These are phyloP conservation scores for Cynopterus sphinx DNA, from an alignment of 2,797 vertebrate species.

Conservation along the genomic window DNA sequence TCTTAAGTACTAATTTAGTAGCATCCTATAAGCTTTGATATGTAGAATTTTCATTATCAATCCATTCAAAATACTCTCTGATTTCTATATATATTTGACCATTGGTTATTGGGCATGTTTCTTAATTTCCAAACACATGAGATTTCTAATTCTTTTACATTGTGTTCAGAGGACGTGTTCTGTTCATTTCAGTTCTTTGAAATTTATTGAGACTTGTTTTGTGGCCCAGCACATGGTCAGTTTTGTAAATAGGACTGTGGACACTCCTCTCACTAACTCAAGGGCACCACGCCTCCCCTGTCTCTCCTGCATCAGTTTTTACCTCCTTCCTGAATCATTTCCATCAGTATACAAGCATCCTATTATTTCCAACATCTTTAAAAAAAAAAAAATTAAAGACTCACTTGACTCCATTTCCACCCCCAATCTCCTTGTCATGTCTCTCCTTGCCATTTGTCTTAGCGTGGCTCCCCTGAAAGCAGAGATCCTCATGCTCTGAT, in stretches of 20 bases:
- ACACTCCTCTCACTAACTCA: neutral
- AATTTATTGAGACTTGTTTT: neutral
- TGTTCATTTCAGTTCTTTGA: neutral
- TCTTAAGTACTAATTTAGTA: neutral
- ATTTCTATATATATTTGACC: neutral
- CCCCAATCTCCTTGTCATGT: neutral
- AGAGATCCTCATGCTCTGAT: neutral
- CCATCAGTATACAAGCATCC: neutral
- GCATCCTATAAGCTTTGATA: neutral
- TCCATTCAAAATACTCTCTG: constrained; percentile 6
- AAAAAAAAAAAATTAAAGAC: neutral
- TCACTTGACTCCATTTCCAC: neutral
- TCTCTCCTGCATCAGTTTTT: neutral
- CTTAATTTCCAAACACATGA: neutral
- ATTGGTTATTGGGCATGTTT: neutral
- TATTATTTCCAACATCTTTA: neutral
- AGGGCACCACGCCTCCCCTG: neutral
- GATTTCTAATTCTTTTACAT: neutral
- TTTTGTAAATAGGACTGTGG: neutral
- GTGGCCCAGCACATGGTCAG: too few relatives aligned
- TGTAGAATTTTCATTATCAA: neutral
- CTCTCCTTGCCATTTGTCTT: neutral
- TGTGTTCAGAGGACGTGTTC: neutral
- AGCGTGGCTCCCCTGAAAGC: neutral
- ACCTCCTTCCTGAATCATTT: neutral